phyloP scores from a whole-genome alignment of 2,888 invertebrate species.

The Xylocampa areola region DNA sequence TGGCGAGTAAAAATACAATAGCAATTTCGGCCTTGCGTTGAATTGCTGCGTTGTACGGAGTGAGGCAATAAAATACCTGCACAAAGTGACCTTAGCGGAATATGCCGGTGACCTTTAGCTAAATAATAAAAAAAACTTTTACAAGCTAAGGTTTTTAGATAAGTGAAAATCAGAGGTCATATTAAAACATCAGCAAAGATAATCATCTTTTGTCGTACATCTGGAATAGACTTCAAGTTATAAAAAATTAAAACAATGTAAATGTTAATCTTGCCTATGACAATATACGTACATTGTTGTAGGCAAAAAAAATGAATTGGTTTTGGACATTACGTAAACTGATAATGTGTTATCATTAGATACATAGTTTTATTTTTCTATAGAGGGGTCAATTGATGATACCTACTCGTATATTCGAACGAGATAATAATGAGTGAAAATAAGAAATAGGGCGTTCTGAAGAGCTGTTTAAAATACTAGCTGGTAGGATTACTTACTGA shows the following conservation, averaged over 20 bases:
- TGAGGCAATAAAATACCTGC: constrained; percentile 85
- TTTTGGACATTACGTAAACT: constrained; percentile 6
- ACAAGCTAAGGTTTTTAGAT: constrained; percentile 69
- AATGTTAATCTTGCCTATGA: constrained; percentile 10
- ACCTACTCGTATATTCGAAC: constrained; percentile 20
- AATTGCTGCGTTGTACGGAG: constrained; percentile 79
- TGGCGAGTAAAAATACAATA: constrained; percentile 74
- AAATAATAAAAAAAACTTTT: constrained; percentile 80
- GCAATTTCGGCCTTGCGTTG: constrained; percentile 83
- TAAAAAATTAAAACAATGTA: too few species aligned
- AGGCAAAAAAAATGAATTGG: background rate
- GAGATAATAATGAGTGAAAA: constrained; percentile 37
- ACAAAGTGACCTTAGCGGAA: constrained; percentile 85
- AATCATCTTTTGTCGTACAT: background rate
- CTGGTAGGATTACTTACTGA: too few species aligned
- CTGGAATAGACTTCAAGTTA: too few species aligned
- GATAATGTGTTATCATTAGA: constrained; percentile 8
- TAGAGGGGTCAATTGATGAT: constrained; percentile 15
- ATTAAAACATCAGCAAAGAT: constrained; percentile 6
- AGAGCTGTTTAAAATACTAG: constrained; percentile 28
- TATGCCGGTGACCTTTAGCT: constrained; percentile 80
- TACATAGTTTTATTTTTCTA: constrained; percentile 11
- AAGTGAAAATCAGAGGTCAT: constrained; percentile 53
- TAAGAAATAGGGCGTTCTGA: constrained; percentile 14
- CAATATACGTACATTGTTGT: background rate